These are phyloP conservation scores for Plotosus lineatus DNA, from an alignment of 2,113 vertebrate genomes.

Conservation along the genomic window DNA sequence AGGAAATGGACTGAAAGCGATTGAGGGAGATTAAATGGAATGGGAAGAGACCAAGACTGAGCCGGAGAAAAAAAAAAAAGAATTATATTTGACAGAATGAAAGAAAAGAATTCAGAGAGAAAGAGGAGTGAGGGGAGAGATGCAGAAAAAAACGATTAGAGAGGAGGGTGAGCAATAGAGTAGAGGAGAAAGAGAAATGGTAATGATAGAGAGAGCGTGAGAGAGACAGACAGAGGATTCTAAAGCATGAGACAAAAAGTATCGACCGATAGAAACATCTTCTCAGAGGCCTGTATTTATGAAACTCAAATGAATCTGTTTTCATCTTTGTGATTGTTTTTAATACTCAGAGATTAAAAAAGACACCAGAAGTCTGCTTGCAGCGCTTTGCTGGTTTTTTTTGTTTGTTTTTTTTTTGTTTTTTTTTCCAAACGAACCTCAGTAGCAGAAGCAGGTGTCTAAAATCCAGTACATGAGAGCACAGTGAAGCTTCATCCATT, in stretches of 20 bases:
- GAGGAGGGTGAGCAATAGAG: neutral
- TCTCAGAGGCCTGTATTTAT: neutral
- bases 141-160: neutral
- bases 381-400: neutral
- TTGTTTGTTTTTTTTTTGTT: too few species aligned
- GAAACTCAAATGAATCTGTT: neutral
- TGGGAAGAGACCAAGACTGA: neutral
- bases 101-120: neutral
- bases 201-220: neutral
- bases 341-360: neutral
- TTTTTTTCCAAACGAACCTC: neutral
- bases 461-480: neutral
- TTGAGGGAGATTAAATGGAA: neutral
- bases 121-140: too few species aligned
- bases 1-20: conserved; percentile 26
- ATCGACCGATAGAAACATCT: neutral
- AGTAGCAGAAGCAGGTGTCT: neutral
- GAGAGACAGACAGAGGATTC: conserved; percentile 6
- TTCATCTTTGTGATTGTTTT: too few species aligned
- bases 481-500: too few species aligned
- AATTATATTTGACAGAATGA: conserved; percentile 14
- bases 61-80: neutral
- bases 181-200: neutral
- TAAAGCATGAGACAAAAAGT: neutral
- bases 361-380: neutral